Base-by-base conservation (phyloP, 2,113 vertebrate genomes). In the Bujurquina vittata region DNA sequence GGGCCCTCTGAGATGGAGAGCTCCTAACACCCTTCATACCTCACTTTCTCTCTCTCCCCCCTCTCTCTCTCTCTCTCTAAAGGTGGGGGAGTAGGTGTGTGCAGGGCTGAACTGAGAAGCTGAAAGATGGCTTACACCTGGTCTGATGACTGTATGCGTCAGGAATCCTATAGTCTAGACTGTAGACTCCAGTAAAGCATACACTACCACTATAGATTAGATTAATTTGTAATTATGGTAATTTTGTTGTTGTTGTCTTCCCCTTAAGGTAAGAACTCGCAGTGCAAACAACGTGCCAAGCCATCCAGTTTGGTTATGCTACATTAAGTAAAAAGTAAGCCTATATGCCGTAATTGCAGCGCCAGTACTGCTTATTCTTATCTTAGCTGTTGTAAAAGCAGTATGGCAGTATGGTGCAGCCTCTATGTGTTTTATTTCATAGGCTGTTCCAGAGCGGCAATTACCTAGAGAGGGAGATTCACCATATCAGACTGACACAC, bases 1-100 rank as follows among this genome's bases (percentile, higher is more conserved):
- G 88, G 88, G 46, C 85, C 91, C 37, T 18, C 93, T 88, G 90
- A 93, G 92, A 93, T 91, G 18, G 80, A 89, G 88, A 93, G 88
- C 91, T 87, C 86, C 87, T 77, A 84, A 87, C 89, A 84, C 85
- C 85, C 87, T 84, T 78, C 81, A 76, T 81, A 60, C 59, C 57
- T 83, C 78, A 67, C 73, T 26, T n/a, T 76, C 61, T 74, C 55
- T 31, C 63, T 75, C 52, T 83, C 81, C 57, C 20, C 23, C 74
- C 23, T 56, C 81, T 73, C 60, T 58, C 46, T 35, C 63, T 59
- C 52, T 85, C 79, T 61, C 20, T 43, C 67, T 65, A 69, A 63
- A 76, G 83, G 57, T 79, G 61, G 75, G 29, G 81, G 35, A 65
- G 63, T 59, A 37, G 46, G 65, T 60, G 61, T 40, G 67, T 37